phyloP scores from a whole-genome alignment of 2,797 vertebrate species.

The Sebastes itinus region DNA sequence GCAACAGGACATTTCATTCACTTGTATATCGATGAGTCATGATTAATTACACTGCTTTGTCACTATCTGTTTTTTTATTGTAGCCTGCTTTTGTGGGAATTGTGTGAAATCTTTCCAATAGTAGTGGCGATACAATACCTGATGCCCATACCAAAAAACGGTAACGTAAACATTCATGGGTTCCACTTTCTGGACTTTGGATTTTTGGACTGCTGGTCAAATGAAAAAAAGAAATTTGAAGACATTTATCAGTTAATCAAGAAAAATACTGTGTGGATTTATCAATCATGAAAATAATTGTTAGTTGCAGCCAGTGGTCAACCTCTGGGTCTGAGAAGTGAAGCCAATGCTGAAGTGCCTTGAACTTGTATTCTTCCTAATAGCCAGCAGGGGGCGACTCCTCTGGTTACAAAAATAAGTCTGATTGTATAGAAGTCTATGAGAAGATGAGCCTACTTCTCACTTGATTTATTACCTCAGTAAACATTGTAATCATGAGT shows the following conservation, averaged over 20 bases:
- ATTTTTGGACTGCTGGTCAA: not conserved
- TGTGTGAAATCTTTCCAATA: not conserved
- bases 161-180: not conserved
- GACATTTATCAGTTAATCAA: not conserved
- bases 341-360: no score
- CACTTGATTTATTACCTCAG: no score
- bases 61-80: not conserved
- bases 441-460: accelerated
- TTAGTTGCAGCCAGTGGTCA: no score
- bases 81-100: not conserved
- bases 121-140: not conserved
- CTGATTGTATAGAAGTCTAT: no score
- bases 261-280: not conserved
- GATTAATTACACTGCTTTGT: not conserved
- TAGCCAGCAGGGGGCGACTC: no score
- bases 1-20: not conserved
- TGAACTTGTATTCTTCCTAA: no score
- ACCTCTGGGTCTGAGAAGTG: no score
- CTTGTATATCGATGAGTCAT: not conserved
- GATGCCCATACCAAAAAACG: not conserved
- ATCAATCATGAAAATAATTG: not conserved
- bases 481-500: no score
- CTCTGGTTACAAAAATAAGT: accelerated
- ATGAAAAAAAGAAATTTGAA: not conserved
- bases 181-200: not conserved